phyloP scores from a whole-genome alignment of 37 sponge, comb jelly and placozoan species.

The Aplysina aerophoba region DNA sequence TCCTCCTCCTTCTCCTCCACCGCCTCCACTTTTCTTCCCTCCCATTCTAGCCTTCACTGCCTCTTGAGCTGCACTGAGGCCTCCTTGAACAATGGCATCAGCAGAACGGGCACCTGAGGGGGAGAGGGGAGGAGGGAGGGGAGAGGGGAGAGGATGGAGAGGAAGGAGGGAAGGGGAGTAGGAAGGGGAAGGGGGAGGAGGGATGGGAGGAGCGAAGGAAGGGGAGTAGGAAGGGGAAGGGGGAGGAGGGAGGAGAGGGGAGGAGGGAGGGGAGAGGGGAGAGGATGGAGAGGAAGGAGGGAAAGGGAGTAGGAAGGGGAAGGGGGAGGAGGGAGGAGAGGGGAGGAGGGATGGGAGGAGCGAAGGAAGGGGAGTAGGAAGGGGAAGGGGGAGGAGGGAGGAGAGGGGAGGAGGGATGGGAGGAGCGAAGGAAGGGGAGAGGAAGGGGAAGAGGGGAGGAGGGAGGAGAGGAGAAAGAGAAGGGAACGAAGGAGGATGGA shows the following conservation, averaged over 20 bases:
- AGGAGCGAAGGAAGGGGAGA: not conserved
- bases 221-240: too few relatives aligned
- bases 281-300: too few relatives aligned
- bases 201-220: too few relatives aligned
- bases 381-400: too few relatives aligned
- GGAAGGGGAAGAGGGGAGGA: too few relatives aligned
- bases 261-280: too few relatives aligned
- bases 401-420: too few relatives aligned
- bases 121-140: not conserved
- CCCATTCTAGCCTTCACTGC: slow-evolving; percentile 56
- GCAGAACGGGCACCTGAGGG: slow-evolving; percentile 70
- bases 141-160: not conserved
- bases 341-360: too few relatives aligned
- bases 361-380: slow-evolving; percentile 5
- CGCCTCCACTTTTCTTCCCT: slow-evolving; percentile 41
- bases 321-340: too few relatives aligned
- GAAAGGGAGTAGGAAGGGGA: too few relatives aligned
- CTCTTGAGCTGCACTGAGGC: slow-evolving; percentile 36
- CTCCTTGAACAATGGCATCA: slow-evolving; percentile 66
- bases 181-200: too few relatives aligned
- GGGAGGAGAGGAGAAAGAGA: not conserved
- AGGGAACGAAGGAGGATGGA: not conserved
- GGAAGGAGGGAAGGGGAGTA: slow-evolving; percentile 7
- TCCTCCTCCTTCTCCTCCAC: slow-evolving; percentile 23
- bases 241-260: too few relatives aligned